phyloP scores from a whole-genome alignment of 2,888 invertebrate genomes.

The Pristionchus exspectatus region DNA sequence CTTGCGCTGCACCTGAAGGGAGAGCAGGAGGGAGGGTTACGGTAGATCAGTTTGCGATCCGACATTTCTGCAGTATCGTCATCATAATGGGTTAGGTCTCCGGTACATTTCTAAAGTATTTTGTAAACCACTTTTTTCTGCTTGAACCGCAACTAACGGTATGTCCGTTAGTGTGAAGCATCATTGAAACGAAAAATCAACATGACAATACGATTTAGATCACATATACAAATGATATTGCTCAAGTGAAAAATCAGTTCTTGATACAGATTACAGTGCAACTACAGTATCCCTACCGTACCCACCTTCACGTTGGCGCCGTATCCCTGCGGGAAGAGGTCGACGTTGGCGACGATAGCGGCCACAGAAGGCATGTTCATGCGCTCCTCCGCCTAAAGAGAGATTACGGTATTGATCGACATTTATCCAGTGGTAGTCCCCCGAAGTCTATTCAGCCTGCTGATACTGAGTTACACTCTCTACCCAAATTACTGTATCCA shows the following conservation, averaged over 20 bases:
- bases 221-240: too few relatives aligned
- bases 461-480: too few relatives aligned
- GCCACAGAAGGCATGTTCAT: conserved; percentile 83
- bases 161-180: too few relatives aligned
- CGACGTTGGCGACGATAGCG: conserved; percentile 80
- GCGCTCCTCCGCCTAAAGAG: conserved; percentile 83
- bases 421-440: not conserved
- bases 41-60: conserved; percentile 11
- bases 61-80: not conserved
- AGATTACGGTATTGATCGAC: not conserved
- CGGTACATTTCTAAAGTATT: too few relatives aligned
- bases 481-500: not conserved
- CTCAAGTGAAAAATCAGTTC: too few relatives aligned
- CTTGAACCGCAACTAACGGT: too few relatives aligned
- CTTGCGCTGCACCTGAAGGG: conserved; percentile 84
- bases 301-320: conserved; percentile 85
- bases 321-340: conserved; percentile 77
- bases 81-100: not conserved
- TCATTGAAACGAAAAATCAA: too few relatives aligned
- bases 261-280: too few relatives aligned
- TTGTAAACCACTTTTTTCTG: too few relatives aligned
- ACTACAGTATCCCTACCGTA: not conserved
- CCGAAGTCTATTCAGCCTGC: not conserved
- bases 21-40: not conserved
- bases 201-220: too few relatives aligned